Base-by-base conservation (phyloP, 2,888 invertebrate genomes). In the Ypsolopha scabrella region DNA sequence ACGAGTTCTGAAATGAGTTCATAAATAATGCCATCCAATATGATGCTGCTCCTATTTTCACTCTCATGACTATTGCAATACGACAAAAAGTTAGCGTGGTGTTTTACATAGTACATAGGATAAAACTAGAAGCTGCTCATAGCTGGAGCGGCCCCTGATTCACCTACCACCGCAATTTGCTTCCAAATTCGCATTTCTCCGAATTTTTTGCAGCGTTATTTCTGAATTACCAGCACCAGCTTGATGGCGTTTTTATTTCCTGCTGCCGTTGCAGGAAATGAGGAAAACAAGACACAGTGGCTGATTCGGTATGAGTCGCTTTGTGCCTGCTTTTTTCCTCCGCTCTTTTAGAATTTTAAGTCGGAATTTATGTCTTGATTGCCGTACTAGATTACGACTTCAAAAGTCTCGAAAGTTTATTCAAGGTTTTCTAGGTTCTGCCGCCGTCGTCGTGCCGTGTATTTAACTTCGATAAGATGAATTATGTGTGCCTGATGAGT, bases 221-320 rank as follows among this genome's bases (percentile, higher is more conserved):
- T 80, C 80, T 73, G 79, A 82, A 82, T 82, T 82, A 79, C 76
- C 71, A 73, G 65, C 75, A 72, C 63, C 61, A 68, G 73, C 73
- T 72, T 79, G 76, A 82, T 81, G 76, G 77, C 73, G 68, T 78
- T 81, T 82, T 82, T 82, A 82, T 83, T 81, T 81, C 76, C 77
- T 75, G 67, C 66, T 67, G 69, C 63, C 67, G 69, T 61, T 65
- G 67, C 63, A 69, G 78, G 73, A 76, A 82, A 82, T 80, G 72
- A 77, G 75, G 68, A 73, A 78, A 80, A 77, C 73, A 76, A 75
- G 75, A 68, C 72, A 67, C 61, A 59, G 65, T 61, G 67, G 70
- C 63, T 66, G 68, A 65, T 77, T 77, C 69, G 70, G 68, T 34
- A 33, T 46, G 43, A 43, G 43, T 73, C 60, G 58, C 61, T 65